Conservation (phyloP, 2,888 invertebrate species). For the Heliconius ismenius region DNA sequence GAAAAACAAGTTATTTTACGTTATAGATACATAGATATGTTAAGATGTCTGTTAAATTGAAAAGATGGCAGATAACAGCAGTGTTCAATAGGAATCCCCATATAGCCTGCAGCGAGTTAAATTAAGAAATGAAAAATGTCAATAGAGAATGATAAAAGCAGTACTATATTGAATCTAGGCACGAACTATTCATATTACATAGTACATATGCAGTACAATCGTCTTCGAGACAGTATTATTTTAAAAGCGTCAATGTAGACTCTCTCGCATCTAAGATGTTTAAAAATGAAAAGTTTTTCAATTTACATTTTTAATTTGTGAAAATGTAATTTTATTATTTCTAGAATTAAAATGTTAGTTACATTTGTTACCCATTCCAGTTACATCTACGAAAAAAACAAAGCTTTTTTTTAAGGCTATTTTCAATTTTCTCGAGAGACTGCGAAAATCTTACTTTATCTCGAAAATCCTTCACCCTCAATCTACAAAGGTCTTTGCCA, state of each 20-base stretch:
- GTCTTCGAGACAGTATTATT: slow-evolving; percentile 17
- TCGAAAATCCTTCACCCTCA: slow-evolving; percentile 68
- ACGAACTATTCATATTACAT: slow-evolving; percentile 36
- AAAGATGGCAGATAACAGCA: slow-evolving; percentile 24
- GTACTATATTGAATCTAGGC: slow-evolving; percentile 31
- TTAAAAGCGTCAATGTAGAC: neutral
- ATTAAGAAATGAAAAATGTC: slow-evolving; percentile 44
- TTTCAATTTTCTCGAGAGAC: slow-evolving; percentile 75
- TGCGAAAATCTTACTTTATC: slow-evolving; percentile 62
- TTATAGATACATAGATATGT: neutral
- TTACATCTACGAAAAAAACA: neutral
- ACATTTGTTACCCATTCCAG: neutral
- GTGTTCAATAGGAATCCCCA: slow-evolving; percentile 36
- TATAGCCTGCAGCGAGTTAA: slow-evolving; percentile 36
- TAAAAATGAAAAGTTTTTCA: no score
- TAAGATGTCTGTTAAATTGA: slow-evolving; percentile 28
- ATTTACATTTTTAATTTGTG: no score
- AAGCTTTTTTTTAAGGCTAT: slow-evolving; percentile 62
- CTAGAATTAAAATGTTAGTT: neutral
- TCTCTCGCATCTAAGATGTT: neutral
- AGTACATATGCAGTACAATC: slow-evolving; percentile 27
- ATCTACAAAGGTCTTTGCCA: slow-evolving; percentile 70
- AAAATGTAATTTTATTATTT: no score
- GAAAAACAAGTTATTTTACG: slow-evolving; percentile 9
- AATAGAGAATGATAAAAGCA: slow-evolving; percentile 40